Evolutionary conservation across 2,797 vertebrate genomes (phyloP).

Genomic region (Botia almorhae): DNA sequence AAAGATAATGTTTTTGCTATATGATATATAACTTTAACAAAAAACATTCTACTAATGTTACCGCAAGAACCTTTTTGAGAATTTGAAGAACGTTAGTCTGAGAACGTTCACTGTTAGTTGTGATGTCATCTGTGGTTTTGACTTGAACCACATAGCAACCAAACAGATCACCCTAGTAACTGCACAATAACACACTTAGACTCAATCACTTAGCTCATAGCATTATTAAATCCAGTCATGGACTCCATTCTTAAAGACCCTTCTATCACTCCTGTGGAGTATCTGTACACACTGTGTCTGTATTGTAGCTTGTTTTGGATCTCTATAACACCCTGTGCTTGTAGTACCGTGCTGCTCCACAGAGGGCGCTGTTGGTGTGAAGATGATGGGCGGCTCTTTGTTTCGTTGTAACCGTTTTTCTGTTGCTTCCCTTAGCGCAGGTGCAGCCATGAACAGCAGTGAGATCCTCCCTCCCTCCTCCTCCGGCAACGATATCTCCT

Average conservation of each 20-base stretch:
- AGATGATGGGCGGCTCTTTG: constrained; percentile 36
- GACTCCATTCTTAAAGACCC: constrained; percentile 34
- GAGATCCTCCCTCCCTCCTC: constrained; percentile 98
- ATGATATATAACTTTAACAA: too few relatives aligned
- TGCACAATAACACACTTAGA: too few relatives aligned
- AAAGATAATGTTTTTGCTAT: too few relatives aligned
- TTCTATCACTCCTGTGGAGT: constrained; percentile 2
- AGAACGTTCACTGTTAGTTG: too few relatives aligned
- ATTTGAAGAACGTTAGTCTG: too few relatives aligned
- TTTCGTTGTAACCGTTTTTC: constrained; percentile 87
- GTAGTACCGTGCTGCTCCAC: background rate
- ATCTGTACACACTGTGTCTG: background rate
- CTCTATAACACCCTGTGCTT: background rate
- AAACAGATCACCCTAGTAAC: too few relatives aligned
- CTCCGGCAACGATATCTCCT: constrained; percentile 99
- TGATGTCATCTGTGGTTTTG: too few relatives aligned
- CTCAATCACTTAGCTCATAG: too few relatives aligned
- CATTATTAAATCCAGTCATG: background rate
- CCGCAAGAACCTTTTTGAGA: too few relatives aligned
- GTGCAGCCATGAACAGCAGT: constrained; percentile 99
- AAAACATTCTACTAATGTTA: too few relatives aligned
- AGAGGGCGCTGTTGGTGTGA: background rate
- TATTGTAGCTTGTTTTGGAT: background rate
- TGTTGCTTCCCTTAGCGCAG: constrained; percentile 99
- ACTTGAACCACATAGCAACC: background rate